phyloP scores from a whole-genome alignment of 2,113 vertebrate species.

The Hypocryptadius cinnamomeus region DNA sequence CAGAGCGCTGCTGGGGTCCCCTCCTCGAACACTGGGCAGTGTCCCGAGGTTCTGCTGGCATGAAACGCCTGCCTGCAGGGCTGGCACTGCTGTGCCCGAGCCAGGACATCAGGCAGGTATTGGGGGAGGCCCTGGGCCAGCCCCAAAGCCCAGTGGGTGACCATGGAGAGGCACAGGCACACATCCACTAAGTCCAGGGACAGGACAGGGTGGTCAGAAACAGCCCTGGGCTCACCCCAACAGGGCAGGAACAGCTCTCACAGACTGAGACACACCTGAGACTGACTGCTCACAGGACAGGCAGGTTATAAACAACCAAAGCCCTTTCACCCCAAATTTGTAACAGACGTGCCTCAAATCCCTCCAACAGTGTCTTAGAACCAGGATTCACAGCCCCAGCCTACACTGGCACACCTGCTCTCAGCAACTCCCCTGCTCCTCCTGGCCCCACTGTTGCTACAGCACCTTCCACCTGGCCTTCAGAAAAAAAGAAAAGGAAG shows the following conservation, averaged over 20 bases:
- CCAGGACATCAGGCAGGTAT: not conserved
- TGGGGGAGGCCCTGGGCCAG: not conserved
- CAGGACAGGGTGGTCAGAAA: not conserved
- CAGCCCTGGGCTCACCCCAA: not conserved
- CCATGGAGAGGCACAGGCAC: not conserved
- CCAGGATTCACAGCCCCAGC: not conserved
- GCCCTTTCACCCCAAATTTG: not conserved
- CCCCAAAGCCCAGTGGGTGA: not conserved
- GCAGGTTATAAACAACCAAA: not conserved
- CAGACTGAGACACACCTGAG: not conserved
- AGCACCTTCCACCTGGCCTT: not conserved
- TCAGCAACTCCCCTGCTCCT: not conserved
- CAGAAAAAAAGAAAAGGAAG: not conserved
- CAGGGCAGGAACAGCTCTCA: not conserved
- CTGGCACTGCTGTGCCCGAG: not conserved
- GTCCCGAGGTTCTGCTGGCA: not conserved
- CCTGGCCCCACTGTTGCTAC: not conserved
- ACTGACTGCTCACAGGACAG: not conserved
- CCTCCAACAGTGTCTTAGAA: not conserved
- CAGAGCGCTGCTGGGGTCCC: not conserved
- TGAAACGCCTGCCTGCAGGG: not conserved
- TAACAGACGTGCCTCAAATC: not conserved
- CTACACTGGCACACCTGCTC: not conserved
- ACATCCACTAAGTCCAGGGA: not conserved
- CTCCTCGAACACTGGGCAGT: not conserved